Conservation (phyloP, 23 tunicate genomes). For the Ciona savignyi region DNA sequence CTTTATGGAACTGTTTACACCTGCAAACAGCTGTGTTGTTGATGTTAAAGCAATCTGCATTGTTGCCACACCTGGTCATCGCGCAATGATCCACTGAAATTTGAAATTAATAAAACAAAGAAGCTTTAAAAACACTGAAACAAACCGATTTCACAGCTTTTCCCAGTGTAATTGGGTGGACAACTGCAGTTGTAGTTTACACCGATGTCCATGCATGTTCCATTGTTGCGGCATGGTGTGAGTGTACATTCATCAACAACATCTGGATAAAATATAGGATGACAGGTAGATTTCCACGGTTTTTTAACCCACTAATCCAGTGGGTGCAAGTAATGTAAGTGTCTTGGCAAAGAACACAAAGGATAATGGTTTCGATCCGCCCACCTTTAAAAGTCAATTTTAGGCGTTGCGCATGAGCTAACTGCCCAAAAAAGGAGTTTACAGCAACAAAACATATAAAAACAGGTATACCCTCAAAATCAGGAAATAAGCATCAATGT, state of each 20-base stretch:
- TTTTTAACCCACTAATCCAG: too few relatives aligned
- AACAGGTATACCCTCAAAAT: too few relatives aligned
- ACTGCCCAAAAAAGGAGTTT: too few relatives aligned
- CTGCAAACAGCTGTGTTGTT: background rate
- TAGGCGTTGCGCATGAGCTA: too few relatives aligned
- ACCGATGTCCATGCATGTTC: background rate
- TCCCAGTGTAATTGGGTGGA: background rate
- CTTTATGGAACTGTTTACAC: background rate
- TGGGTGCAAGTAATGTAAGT: too few relatives aligned
- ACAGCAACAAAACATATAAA: too few relatives aligned
- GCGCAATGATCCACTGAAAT: background rate
- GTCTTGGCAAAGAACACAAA: too few relatives aligned
- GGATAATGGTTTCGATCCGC: too few relatives aligned
- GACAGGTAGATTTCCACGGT: too few relatives aligned
- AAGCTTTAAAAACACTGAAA: background rate
- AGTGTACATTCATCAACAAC: background rate
- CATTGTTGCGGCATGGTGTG: background rate
- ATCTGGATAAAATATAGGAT: background rate
- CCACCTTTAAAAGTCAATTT: too few relatives aligned
- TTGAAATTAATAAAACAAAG: too few relatives aligned
- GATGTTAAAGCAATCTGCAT: background rate
- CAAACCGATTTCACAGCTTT: background rate
- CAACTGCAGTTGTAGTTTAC: background rate
- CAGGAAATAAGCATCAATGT: too few relatives aligned
- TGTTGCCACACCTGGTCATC: background rate